Evolutionary conservation across 1,140 invertebrate genomes (phyloP), one percentile per base, ranked within the genome.

Genomic region (Eueides isabella): DNA sequence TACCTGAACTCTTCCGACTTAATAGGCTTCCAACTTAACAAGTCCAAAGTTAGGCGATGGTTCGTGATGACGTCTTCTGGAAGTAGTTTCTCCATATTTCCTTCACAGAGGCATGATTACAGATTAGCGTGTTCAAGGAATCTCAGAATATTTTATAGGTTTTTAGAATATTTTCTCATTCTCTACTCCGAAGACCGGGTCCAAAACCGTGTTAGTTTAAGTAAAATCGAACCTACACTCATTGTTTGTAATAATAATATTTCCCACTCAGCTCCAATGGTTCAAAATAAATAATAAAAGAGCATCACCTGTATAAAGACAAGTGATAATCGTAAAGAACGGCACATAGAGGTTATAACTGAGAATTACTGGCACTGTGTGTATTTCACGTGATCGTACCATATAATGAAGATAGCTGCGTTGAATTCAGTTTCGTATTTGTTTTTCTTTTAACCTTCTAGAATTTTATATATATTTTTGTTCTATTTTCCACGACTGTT

Each of bases 381-480:
- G 48, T 55, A 55, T 55, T 55, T 55, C n/a, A n/a, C n/a, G n/a
- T n/a, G 26, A 55, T 55, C 48, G 48, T 55, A 23, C 48, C 48
- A 55, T 26, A 55, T 55, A 55, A 55, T 55, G 19, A 19, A 55
- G 48, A 23, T 55, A 44, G 41, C 16, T 7, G 23, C 9, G 48
- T 55, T 55, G 48, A 26, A 12, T 7, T 55, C 48, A 12, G 9
- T 55, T 26, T 55, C 12, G 19, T 55, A 23, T 55, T 26, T 55
- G 9, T 55, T 55, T 12, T 55, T 48, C 2, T 48, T 19, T 11
- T 7, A 19, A 44, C 41, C n/a, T 19, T 44, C n/a, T 44, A 2
- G 41, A n/a, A 44, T 44, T 2, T 44, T 44, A 5, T 7, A 38
- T 38, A 38, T 1, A 5, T 0, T 38, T 38, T 16, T 38, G 35